Conservation (phyloP, 1,140 invertebrate genomes). For the Ylistrum balloti region DNA sequence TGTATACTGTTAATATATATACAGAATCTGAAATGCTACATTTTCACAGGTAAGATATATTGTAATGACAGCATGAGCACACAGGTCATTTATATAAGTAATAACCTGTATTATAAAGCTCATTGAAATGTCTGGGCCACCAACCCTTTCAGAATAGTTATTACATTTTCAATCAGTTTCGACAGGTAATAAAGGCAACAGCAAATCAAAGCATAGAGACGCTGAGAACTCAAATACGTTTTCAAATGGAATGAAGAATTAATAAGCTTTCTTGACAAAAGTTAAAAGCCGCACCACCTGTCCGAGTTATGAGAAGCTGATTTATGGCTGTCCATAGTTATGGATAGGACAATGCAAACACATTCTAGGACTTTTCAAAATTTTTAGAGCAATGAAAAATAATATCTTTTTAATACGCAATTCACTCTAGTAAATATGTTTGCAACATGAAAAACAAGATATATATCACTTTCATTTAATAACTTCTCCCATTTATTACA, state of each 20-base stretch:
- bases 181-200: background rate
- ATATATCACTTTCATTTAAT: background rate
- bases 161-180: slow-evolving; percentile 4
- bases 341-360: background rate
- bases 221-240: background rate
- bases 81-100: background rate
- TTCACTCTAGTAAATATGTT: background rate
- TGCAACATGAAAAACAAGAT: slow-evolving; percentile 3
- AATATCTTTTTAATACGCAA: slow-evolving; percentile 25
- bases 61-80: background rate
- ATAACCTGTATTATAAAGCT: background rate
- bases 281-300: slow-evolving; percentile 8
- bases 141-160: background rate
- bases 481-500: background rate
- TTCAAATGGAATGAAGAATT: slow-evolving; percentile 29
- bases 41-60: background rate
- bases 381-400: slow-evolving; percentile 35
- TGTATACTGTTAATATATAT: background rate
- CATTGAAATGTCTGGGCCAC: background rate
- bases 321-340: background rate
- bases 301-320: background rate
- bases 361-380: slow-evolving; percentile 7
- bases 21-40: background rate
- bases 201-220: background rate
- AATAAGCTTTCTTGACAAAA: background rate